Evolutionary conservation across 2,113 vertebrate species (phyloP).

Genomic region (Thryonomys swinderianus): DNA sequence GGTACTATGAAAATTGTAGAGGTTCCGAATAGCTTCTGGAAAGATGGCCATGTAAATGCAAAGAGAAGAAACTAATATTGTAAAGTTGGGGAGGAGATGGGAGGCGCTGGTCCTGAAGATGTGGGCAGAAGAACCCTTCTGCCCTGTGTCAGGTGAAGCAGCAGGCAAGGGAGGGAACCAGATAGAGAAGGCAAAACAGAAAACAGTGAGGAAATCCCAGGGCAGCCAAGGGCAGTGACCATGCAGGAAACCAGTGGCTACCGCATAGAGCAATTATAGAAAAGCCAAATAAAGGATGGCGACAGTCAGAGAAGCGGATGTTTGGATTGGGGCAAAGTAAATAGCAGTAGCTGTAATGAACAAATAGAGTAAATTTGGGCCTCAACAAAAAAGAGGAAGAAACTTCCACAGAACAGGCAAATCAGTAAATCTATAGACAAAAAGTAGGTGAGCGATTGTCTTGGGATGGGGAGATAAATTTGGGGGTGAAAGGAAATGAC

Average conservation of each 20-base stretch:
- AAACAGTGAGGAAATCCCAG: background rate
- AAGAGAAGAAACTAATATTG: background rate
- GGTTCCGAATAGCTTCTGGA: background rate
- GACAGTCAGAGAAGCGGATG: background rate
- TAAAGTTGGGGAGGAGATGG: background rate
- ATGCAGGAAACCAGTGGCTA: background rate
- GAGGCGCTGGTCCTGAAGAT: background rate
- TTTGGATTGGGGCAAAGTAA: background rate
- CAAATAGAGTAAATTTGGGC: background rate
- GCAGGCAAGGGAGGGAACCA: background rate
- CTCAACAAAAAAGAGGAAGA: background rate
- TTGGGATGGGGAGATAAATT: no score
- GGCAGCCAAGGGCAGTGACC: background rate
- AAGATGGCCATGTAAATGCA: background rate
- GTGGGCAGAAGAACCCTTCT: background rate
- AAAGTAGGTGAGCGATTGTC: background rate
- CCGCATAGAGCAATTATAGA: background rate
- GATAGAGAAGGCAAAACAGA: background rate
- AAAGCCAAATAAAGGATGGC: background rate
- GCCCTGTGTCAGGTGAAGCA: background rate
- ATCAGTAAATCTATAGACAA: background rate
- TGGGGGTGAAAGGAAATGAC: background rate
- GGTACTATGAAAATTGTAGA: background rate
- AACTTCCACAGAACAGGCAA: background rate
- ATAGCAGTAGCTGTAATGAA: background rate